phyloP scores from a whole-genome alignment of 92 coral and sea anemone genomes.

The Heteractis magnifica region DNA sequence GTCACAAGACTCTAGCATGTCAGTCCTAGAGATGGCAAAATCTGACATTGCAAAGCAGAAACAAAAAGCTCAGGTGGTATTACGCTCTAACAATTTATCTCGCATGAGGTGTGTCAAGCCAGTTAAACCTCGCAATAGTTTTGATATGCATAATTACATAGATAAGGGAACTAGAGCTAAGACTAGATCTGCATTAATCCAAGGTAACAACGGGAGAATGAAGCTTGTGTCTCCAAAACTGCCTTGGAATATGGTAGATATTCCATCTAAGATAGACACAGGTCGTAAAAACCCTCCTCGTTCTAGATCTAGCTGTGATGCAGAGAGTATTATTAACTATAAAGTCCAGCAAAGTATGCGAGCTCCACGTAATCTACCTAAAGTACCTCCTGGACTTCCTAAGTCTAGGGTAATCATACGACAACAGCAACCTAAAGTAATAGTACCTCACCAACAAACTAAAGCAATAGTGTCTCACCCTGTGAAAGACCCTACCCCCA shows the following conservation, averaged over 20 bases:
- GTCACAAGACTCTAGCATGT: conserved; percentile 35
- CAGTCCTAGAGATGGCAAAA: conserved; percentile 88
- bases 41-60: conserved; percentile 86
- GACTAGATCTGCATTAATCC: conserved; percentile 56
- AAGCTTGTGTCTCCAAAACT: conserved; percentile 83
- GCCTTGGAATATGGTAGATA: conserved; percentile 72
- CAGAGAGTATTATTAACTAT: conserved; percentile 26
- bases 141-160: conserved; percentile 14
- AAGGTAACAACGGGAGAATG: conserved; percentile 63
- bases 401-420: conserved; percentile 20
- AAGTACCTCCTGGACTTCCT: conserved; percentile 25
- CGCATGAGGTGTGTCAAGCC: conserved; percentile 85
- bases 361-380: conserved; percentile 13
- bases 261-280: conserved; percentile 73
- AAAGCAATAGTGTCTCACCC: conserved; percentile 46
- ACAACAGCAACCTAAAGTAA: conserved; percentile 25
- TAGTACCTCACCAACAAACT: neutral
- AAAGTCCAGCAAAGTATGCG: neutral
- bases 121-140: conserved; percentile 67
- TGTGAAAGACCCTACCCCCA: conserved; percentile 48
- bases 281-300: conserved; percentile 52
- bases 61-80: conserved; percentile 98
- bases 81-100: conserved; percentile 65
- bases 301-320: conserved; percentile 43
- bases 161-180: conserved; percentile 24